Base-by-base conservation (phyloP, 92 coral and sea anemone species). In the Zoanthus sociatus region DNA sequence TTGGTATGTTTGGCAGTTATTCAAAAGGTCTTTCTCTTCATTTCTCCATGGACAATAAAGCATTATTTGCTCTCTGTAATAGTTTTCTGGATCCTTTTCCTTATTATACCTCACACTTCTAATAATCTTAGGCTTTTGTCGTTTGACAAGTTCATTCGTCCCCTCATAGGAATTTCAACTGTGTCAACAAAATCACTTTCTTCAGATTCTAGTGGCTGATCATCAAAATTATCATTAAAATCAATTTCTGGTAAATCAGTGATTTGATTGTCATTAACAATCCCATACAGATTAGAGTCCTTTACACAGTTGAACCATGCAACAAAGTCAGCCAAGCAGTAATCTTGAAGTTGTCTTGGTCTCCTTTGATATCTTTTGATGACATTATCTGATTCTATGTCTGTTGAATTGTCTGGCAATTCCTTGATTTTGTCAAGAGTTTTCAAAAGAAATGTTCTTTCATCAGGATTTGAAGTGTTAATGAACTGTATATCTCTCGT, bases 351-450 rank as follows among this genome's bases (percentile, higher is more conserved):
- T 50, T 87, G 47, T 37, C 77, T 87, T 71, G 94, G 95, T 79
- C 94, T 66, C 76, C 95, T 88, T 33, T 91, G 95, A 82, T 93
- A 93, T 0, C 90, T 78, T 70, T 91, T 79, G 17, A 91, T 84
- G 13, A 88, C 45, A 84, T 88, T 93, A 70, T 87, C 90, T 79
- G 26, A 73, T 79, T 87, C 72, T 75, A 87, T 87, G 82, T 69
- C 82, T 61, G 61, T 79, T 45, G 89, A 83, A 64, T 33, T 63
- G 87, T 90, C 93, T 68, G 76, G 91, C 84, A 90, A 46, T 69
- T 91, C 91, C 84, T 88, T 87, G 60, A 91, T 82, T 88, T 88
- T 78, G 21, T 90, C 88, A 56, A 42, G 77, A 15, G 75, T 5
- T 87, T 69, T 53, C 58, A 53, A 53, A 53, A 53, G 58, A 53